phyloP scores from a whole-genome alignment of 2,797 vertebrate species.

The Heteromormyrus szaboi region DNA sequence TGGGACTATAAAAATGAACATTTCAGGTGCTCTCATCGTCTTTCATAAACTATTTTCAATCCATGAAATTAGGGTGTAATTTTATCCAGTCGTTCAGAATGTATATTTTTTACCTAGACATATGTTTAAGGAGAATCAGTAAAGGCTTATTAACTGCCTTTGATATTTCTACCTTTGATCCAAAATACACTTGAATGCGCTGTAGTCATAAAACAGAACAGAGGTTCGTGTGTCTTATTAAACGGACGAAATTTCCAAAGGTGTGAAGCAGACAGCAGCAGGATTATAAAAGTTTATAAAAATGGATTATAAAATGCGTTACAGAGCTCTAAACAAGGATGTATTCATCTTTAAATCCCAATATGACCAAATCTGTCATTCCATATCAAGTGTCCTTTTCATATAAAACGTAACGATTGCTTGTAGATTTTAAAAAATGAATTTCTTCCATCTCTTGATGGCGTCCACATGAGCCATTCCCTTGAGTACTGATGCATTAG shows the following conservation, averaged over 20 bases:
- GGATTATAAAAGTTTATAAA: not conserved
- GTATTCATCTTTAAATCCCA: not conserved
- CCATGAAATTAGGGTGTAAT: not conserved
- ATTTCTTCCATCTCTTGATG: not conserved
- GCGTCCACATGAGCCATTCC: not conserved
- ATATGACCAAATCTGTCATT: not conserved
- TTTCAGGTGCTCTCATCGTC: not conserved
- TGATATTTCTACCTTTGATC: not conserved
- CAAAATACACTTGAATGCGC: not conserved
- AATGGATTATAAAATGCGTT: not conserved
- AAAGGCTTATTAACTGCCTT: not conserved
- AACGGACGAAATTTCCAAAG: not conserved
- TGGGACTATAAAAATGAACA: not conserved
- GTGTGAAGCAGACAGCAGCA: not conserved
- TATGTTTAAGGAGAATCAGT: not conserved
- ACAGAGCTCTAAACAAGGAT: not conserved
- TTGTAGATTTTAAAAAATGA: not conserved
- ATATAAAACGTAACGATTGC: not conserved
- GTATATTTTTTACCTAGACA: not conserved
- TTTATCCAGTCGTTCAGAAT: not conserved
- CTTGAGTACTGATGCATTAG: not conserved
- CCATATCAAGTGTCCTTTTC: not conserved
- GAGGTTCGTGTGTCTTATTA: not conserved
- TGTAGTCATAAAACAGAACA: not conserved
- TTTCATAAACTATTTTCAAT: not conserved